A percentile compares a stretch with the other conserved stretches of the same genome.
phyloP scores from a whole-genome alignment of 2,797 vertebrate genomes.

The Anisognathus igniventris region DNA sequence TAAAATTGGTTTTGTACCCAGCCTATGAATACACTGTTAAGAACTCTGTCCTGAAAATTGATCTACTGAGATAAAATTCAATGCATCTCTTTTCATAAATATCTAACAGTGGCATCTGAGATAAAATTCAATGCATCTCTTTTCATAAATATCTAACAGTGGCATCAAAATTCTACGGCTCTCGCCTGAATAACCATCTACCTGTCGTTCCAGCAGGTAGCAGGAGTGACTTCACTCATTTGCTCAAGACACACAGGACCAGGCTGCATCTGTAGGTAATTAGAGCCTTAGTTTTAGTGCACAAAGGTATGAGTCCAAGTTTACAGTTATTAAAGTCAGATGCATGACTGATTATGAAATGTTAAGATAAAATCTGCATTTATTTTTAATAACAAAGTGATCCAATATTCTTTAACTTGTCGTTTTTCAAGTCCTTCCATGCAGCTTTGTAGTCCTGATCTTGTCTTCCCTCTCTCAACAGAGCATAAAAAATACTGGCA shows the following conservation, averaged over 20 bases:
- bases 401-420: neutral
- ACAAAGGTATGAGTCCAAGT: neutral
- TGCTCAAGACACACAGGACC: neutral
- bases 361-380: constrained; percentile 44
- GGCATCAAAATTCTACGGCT: constrained; percentile 54
- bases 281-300: constrained; percentile 5
- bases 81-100: constrained; percentile 75
- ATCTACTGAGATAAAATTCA: constrained; percentile 79
- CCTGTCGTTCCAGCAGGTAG: constrained; percentile 29
- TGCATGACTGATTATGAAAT: constrained; percentile 14
- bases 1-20: constrained; percentile 95
- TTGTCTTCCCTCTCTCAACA: neutral
- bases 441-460: neutral
- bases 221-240: neutral
- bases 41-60: constrained; percentile 79
- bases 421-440: neutral
- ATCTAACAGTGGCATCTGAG: constrained; percentile 62
- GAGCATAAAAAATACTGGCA: neutral
- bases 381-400: constrained; percentile 59
- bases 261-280: neutral
- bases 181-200: constrained; percentile 44
- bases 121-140: constrained; percentile 76
- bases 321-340: constrained; percentile 55
- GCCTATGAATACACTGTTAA: constrained; percentile 77
- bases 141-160: constrained; percentile 74